phyloP scores from a whole-genome alignment of 2,888 invertebrate genomes.

The Diplolepis rosae region DNA sequence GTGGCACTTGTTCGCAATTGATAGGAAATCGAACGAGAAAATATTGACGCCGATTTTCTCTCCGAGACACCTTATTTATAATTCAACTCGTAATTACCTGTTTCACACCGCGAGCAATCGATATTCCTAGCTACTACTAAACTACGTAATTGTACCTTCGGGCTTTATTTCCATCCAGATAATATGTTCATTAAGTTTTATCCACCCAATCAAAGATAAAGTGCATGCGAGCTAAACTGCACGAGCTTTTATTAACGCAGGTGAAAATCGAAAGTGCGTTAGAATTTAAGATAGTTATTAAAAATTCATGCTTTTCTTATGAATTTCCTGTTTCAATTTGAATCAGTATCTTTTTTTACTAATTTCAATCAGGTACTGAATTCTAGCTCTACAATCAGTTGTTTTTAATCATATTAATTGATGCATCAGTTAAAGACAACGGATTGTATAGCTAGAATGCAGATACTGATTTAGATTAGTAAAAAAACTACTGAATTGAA shows the following conservation, averaged over 20 bases:
- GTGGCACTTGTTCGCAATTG: constrained; percentile 19
- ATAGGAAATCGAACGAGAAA: neutral
- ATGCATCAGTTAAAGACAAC: too few species aligned
- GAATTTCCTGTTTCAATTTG: too few species aligned
- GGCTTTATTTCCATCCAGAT: constrained; percentile 28
- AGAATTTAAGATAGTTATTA: neutral
- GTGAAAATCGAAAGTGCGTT: neutral
- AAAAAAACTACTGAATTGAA: too few species aligned
- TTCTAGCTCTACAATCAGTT: too few species aligned
- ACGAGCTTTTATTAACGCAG: neutral
- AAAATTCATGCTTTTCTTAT: too few species aligned
- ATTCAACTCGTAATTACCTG: neutral
- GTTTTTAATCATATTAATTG: too few species aligned
- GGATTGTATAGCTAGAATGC: too few species aligned
- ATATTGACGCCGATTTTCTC: neutral
- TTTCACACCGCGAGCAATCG: neutral
- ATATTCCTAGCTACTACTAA: neutral
- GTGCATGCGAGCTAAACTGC: neutral
- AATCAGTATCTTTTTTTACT: too few species aligned
- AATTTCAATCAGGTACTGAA: too few species aligned
- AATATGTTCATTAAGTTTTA: constrained; percentile 31
- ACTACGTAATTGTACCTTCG: constrained; percentile 15
- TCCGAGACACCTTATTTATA: neutral
- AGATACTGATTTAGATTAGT: too few species aligned
- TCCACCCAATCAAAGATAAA: constrained; percentile 15